Percentiles rank a stretch among this genome's conserved stretches.
phyloP scores from a whole-genome alignment of 2,888 invertebrate species.

The Lissocephala sabroskyi region DNA sequence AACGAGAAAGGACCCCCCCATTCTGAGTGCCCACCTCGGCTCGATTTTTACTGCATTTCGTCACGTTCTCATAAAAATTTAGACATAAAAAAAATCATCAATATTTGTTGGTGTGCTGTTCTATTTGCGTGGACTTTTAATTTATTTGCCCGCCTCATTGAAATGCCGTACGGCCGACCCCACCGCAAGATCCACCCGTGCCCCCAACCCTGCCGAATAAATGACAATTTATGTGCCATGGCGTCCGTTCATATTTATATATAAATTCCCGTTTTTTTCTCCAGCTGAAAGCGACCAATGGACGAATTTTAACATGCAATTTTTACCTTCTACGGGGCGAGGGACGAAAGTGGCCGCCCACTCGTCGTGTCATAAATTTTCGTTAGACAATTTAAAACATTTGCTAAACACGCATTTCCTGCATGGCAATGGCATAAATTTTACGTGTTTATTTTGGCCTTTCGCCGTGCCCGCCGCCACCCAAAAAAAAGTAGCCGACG shows the following conservation, averaged over 20 bases:
- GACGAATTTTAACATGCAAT: conserved; percentile 61
- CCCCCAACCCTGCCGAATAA: conserved; percentile 43
- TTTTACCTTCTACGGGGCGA: conserved; percentile 31
- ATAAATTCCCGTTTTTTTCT: conserved; percentile 18
- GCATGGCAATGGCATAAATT: conserved; percentile 49
- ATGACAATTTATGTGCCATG: conserved; percentile 47
- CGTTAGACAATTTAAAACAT: conserved; percentile 64
- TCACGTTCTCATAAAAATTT: conserved; percentile 35
- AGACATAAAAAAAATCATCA: conserved; percentile 37
- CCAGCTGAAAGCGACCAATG: conserved; percentile 31
- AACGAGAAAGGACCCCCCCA: conserved; percentile 1
- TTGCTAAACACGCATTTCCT: conserved; percentile 65
- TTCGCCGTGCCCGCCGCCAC: neutral
- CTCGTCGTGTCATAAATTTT: conserved; percentile 52
- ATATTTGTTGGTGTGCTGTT: conserved; percentile 33
- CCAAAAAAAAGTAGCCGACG: no score
- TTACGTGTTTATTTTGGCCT: conserved; percentile 13
- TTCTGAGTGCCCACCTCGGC: conserved; percentile 15
- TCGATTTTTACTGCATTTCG: conserved; percentile 28
- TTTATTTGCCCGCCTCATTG: conserved; percentile 61
- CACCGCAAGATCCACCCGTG: conserved; percentile 17
- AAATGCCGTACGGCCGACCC: conserved; percentile 54
- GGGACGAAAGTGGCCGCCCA: neutral
- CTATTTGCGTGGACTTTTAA: conserved; percentile 53
- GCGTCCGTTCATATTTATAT: conserved; percentile 1